Percentiles rank a stretch among this genome's conserved stretches.
phyloP scores from a whole-genome alignment of 2,888 invertebrate species.

The Orthosia gracilis region DNA sequence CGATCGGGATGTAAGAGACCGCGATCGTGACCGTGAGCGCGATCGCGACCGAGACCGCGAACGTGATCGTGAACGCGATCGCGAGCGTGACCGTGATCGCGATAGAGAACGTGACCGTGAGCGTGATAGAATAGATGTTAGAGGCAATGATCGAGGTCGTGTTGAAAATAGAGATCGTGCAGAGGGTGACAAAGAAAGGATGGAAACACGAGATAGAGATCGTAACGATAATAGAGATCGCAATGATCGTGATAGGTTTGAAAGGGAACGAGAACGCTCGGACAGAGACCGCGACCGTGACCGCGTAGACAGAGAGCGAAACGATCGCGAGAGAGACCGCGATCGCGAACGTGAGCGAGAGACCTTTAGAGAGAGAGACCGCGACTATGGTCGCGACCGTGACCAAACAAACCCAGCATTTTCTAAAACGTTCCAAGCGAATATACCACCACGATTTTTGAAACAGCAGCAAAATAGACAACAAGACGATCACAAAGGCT shows the following conservation, averaged over 20 bases:
- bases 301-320: slow-evolving; percentile 66
- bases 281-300: slow-evolving; percentile 78
- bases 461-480: slow-evolving; percentile 93
- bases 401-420: slow-evolving; percentile 92
- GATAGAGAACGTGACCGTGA: slow-evolving; percentile 77
- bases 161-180: slow-evolving; percentile 71
- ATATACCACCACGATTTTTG: slow-evolving; percentile 96
- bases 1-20: slow-evolving; percentile 74
- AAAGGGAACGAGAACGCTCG: slow-evolving; percentile 74
- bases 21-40: slow-evolving; percentile 62
- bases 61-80: slow-evolving; percentile 83
- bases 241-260: slow-evolving; percentile 72
- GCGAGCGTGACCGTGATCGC: slow-evolving; percentile 81
- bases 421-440: slow-evolving; percentile 95
- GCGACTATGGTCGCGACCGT: slow-evolving; percentile 84
- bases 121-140: slow-evolving; percentile 67
- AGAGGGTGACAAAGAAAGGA: slow-evolving; percentile 64
- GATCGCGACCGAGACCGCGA: slow-evolving; percentile 70
- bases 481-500: slow-evolving; percentile 87
- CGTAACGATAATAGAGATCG: slow-evolving; percentile 79
- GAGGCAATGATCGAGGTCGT: slow-evolving; percentile 68
- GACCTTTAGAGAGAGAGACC: slow-evolving; percentile 78
- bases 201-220: slow-evolving; percentile 71
- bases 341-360: slow-evolving; percentile 82
- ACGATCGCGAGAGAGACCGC: slow-evolving; percentile 77